Evolutionary conservation across 1,140 invertebrate species (phyloP), one percentile per base, ranked within the genome.

Genomic region (Drosophila arawakana): DNA sequence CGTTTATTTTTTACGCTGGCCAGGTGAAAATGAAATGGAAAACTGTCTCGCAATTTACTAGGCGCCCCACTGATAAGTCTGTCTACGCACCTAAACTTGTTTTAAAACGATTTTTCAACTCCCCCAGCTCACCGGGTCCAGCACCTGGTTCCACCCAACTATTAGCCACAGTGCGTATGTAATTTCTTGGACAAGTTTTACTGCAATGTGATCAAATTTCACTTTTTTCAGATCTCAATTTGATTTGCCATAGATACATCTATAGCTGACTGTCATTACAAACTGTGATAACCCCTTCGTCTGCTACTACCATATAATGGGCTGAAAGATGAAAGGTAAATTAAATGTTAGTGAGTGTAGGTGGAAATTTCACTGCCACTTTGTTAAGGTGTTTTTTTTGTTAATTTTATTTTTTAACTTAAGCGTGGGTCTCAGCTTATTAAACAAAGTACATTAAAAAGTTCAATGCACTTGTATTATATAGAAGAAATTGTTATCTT

Each of bases 51-150:
- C 46, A 69, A 65, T 77, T 72, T 66, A 61, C 57, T 72, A 49
- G 44, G 50, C 60, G 50, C 68, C 60, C 59, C 60, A 66, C 35
- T 7, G 69, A 66, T 58, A 66, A 58, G 21, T 69, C 62, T 79
- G 73, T 73, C 68, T 80, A 81, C 77, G 79, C 79, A 80, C 63
- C 47, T 80, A 62, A 81, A 81, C 79, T 69, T 52, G 79, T 77
- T 76, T 80, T 43, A 11, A 49, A 13, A 37, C 41, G 11, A 39
- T 59, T 37, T 43, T 66, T 11, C 34, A 13, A 10, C 37, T 15
- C 6, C n/a, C 11, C 10, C 25, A 25, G 25, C 4, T 25, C 25
- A 25, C 2, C 25, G 2, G 25, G 25, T 25, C 25, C 25, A 21
- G 0, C 25, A 30, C 4, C 25, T 30, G 25, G 25, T 30, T 5